These are phyloP conservation scores for Aphelinus atriplicis DNA, from an alignment of 1,140 invertebrate genomes.

Conservation along the genomic window DNA sequence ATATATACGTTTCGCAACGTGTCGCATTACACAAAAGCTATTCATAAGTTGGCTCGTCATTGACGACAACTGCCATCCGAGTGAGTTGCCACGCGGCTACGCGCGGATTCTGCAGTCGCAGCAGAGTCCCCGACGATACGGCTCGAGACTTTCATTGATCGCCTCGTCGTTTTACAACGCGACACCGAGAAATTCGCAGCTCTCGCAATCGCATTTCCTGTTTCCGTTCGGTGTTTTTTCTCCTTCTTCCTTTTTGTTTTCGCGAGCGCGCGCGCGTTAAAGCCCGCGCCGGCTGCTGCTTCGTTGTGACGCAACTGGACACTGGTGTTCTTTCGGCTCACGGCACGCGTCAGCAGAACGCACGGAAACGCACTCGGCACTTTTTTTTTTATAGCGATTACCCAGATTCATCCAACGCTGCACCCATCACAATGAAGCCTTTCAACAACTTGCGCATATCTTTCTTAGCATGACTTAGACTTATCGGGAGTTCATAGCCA, in stretches of 20 bases:
- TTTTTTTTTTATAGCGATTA: too few relatives aligned
- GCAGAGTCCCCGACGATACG: background rate
- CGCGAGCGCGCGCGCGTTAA: slow-evolving; percentile 42
- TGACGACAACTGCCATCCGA: background rate
- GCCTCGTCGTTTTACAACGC: slow-evolving; percentile 18
- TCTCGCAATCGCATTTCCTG: slow-evolving; percentile 56
- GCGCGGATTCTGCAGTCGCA: slow-evolving; percentile 1
- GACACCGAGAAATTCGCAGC: slow-evolving; percentile 19
- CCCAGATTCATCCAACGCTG: too few relatives aligned
- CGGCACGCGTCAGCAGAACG: slow-evolving; percentile 51
- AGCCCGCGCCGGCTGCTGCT: slow-evolving; percentile 4
- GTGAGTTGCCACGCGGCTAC: background rate
- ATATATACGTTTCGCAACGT: background rate
- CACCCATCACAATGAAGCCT: too few relatives aligned
- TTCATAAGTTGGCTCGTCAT: slow-evolving; percentile 8
- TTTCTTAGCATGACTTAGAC: too few relatives aligned
- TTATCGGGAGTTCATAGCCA: too few relatives aligned
- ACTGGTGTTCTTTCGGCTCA: slow-evolving; percentile 29
- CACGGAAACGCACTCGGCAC: slow-evolving; percentile 27
- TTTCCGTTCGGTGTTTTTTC: slow-evolving; percentile 46
- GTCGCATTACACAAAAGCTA: slow-evolving; percentile 3
- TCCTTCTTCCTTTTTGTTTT: slow-evolving; percentile 42
- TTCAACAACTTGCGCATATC: too few relatives aligned
- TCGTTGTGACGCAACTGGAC: slow-evolving; percentile 53
- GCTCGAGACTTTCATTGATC: slow-evolving; percentile 9